Percentiles rank a stretch among this genome's conserved stretches.
phyloP scores from a whole-genome alignment of 2,888 invertebrate genomes.

The Acanthosepion esculentum region DNA sequence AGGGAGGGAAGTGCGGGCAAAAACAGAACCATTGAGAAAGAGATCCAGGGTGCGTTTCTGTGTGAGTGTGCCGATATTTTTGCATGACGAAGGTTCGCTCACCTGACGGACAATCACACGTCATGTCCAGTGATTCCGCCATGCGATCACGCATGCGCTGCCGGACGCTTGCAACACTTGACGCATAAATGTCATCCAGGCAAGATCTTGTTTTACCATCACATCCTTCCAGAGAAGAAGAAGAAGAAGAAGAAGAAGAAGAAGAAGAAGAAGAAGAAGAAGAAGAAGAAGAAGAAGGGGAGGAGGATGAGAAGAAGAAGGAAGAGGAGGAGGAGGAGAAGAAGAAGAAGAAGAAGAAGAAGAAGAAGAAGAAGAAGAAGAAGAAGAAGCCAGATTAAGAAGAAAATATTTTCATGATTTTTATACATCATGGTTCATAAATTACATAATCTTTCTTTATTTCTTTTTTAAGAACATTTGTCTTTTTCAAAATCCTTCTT shows the following conservation, averaged over 20 bases:
- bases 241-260: neutral
- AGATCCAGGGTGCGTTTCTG: neutral
- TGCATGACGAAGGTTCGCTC: neutral
- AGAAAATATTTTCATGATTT: too few relatives aligned
- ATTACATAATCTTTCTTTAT: too few relatives aligned
- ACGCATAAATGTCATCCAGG: neutral
- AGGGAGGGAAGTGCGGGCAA: too few relatives aligned
- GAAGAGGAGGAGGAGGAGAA: neutral
- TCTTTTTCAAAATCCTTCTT: too few relatives aligned
- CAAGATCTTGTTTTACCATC: neutral
- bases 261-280: neutral
- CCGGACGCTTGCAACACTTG: conserved; percentile 9
- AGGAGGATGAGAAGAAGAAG: too few relatives aligned
- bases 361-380: too few relatives aligned
- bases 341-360: neutral
- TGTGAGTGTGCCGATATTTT: neutral
- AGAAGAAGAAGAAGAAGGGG: too few relatives aligned
- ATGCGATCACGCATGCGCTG: neutral
- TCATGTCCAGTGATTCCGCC: conserved; percentile 10
- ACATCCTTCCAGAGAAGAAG: neutral
- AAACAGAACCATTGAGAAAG: too few relatives aligned
- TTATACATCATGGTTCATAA: neutral
- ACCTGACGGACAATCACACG: neutral
- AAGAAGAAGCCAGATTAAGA: too few relatives aligned
- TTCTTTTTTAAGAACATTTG: too few relatives aligned